Evolutionary conservation across 2,888 invertebrate species (phyloP), one percentile per base, ranked within the genome.

Genomic region (Uropetala carovei): DNA sequence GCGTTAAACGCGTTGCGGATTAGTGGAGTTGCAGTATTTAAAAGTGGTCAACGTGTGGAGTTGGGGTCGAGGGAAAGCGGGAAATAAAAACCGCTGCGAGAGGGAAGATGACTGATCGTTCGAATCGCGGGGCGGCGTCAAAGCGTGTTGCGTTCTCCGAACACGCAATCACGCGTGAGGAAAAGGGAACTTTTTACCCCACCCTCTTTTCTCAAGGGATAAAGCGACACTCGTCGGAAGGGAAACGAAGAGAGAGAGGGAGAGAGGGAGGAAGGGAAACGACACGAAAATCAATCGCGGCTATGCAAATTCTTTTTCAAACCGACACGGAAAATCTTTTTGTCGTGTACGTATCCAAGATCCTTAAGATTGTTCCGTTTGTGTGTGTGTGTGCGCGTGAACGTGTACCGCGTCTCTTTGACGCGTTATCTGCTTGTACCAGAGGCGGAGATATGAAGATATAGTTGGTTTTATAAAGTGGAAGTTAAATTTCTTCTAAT

Each of bases 121-220:
- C 30, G 60, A 60, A 60, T 86, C 30, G 83, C 57, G 18, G 83
- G 16, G 56, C 7, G 83, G 83, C 83, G 57, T 43, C 43, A 43
- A 43, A 43, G 43, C 83, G 83, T 57, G 86, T 64, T 60, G 60
- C 60, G 59, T 86, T 86, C 64, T 27, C 27, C 13, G 59, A 86
- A 30, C 86, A 86, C 60, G 86, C 86, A 86, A 86, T 60, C 86
- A 86, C 86, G 60, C 30, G 27, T 86, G 86, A 30, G 86, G 43
- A 60, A 57, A 83, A 43, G 60, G 59, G 60, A 60, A 27, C 30
- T 27, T 60, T 14, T n/a, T 27, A 60, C 57, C 18, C 56, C 43
- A 18, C 56, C 10, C 57, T 83, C 57, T 57, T 8, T 5, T 14
- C 56, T 11, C 18, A 0, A 57, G 14, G 56, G 57, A 83, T n/a